Conservation (phyloP, 2,797 vertebrate genomes). For the Muscicapa striata region DNA sequence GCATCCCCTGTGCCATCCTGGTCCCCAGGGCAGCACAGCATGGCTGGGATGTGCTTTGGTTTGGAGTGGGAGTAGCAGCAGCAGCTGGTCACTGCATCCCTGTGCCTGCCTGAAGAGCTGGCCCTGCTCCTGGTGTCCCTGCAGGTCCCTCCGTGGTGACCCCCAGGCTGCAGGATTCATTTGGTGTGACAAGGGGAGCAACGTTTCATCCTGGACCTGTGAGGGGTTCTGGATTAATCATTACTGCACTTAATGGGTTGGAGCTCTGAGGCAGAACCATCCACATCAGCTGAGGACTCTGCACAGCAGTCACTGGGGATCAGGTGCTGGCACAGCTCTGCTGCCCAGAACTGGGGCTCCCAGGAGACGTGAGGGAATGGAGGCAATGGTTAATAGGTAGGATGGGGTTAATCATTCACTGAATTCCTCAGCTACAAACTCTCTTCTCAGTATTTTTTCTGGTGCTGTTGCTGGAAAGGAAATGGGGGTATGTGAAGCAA, state of each 20-base stretch:
- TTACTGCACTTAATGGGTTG: not conserved
- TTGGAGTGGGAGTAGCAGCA: not conserved
- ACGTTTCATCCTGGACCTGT: not conserved
- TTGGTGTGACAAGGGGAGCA: not conserved
- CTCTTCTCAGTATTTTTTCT: not conserved
- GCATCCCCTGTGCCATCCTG: rapidly evolving
- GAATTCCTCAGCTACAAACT: conserved; percentile 45
- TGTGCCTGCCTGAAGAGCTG: not conserved
- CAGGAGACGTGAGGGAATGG: not conserved
- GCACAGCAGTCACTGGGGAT: not conserved
- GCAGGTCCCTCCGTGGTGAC: not conserved
- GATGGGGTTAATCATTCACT: conserved; percentile 57
- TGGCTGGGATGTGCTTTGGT: not conserved
- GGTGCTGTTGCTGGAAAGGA: conserved; percentile 36
- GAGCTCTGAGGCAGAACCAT: not conserved
- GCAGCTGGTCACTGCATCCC: not conserved
- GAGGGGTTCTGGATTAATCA: conserved; percentile 44
- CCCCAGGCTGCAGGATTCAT: not conserved
- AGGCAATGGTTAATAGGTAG: conserved; percentile 49
- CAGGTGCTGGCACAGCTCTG: conserved; percentile 44
- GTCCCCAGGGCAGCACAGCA: rapidly evolving
- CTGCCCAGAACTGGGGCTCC: not conserved
- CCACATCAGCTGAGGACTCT: not conserved
- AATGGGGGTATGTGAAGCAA: conserved; percentile 37
- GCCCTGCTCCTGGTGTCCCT: not conserved